These are phyloP conservation scores for Archips xylosteana DNA, from an alignment of 2,888 invertebrate genomes.

Conservation along the genomic window DNA sequence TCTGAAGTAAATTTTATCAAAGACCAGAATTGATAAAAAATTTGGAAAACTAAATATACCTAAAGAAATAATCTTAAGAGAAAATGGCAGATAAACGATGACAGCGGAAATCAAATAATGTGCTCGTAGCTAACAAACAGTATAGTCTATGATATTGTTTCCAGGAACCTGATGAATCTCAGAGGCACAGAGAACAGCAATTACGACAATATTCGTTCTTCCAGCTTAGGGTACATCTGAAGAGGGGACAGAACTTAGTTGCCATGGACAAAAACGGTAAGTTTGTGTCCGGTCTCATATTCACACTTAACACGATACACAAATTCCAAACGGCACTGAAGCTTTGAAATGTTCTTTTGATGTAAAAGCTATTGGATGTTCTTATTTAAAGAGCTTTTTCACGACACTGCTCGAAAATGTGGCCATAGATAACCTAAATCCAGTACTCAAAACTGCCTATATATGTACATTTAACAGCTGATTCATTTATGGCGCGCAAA, in stretches of 20 bases:
- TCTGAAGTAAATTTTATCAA: too few species aligned
- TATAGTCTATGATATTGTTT: slow-evolving; percentile 46
- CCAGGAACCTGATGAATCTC: slow-evolving; percentile 89
- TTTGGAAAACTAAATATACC: too few species aligned
- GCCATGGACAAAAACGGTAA: slow-evolving; percentile 98
- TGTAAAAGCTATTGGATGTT: not conserved
- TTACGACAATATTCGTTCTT: slow-evolving; percentile 96
- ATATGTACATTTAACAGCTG: too few species aligned
- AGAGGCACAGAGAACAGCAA: slow-evolving; percentile 89
- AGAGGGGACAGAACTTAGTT: slow-evolving; percentile 94
- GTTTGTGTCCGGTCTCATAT: slow-evolving; percentile 51
- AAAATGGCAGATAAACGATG: too few species aligned
- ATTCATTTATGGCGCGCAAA: too few species aligned
- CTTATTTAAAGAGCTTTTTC: too few species aligned
- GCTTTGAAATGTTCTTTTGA: not conserved
- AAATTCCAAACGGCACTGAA: slow-evolving; percentile 14
- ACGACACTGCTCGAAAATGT: too few species aligned
- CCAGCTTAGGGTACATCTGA: slow-evolving; percentile 95
- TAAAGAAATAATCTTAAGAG: too few species aligned
- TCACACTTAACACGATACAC: slow-evolving; percentile 43
- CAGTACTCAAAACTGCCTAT: too few species aligned
- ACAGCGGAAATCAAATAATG: too few species aligned
- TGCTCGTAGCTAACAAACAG: not conserved
- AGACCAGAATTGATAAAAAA: too few species aligned
- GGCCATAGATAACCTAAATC: too few species aligned